phyloP scores from a whole-genome alignment of 1,140 invertebrate species.

The Schmidtea mediterranea region DNA sequence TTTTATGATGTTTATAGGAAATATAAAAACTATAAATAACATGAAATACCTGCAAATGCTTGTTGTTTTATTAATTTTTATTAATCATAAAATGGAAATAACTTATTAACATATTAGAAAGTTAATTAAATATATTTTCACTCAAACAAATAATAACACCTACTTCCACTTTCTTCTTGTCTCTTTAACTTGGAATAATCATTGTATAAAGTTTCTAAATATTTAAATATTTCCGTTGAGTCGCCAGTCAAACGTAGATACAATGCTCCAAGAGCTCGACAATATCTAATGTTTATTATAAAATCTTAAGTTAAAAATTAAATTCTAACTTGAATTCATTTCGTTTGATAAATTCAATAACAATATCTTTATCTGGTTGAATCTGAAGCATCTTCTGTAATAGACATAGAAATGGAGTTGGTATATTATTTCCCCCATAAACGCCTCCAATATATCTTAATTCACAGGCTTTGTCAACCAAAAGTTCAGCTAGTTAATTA shows the following conservation, averaged over 20 bases:
- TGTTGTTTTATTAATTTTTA: too few species aligned
- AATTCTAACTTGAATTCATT: conserved; percentile 99
- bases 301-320: too few species aligned
- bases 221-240: conserved; percentile 86
- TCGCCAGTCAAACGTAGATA: conserved; percentile 79
- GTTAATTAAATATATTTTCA: too few species aligned
- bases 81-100: too few species aligned
- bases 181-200: conserved; percentile 74
- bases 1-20: too few species aligned
- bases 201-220: conserved; percentile 83
- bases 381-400: conserved; percentile 96
- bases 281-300: too few species aligned
- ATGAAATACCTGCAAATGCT: too few species aligned
- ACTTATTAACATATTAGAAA: too few species aligned
- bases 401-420: conserved; percentile 84
- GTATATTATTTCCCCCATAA: conserved; percentile 88
- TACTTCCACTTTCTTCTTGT: conserved; percentile 50
- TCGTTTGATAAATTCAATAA: conserved; percentile 94
- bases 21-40: too few species aligned
- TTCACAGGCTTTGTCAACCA: conserved; percentile 96
- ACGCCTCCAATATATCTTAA: conserved; percentile 70
- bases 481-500: conserved; percentile 70
- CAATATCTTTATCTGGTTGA: conserved; percentile 95
- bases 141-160: too few species aligned
- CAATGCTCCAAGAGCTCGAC: conserved; percentile 75